A percentile compares a stretch with the other conserved stretches of the same genome.
Evolutionary conservation across 2,888 invertebrate species (phyloP).

Genomic region (Galerucella pusilla): DNA sequence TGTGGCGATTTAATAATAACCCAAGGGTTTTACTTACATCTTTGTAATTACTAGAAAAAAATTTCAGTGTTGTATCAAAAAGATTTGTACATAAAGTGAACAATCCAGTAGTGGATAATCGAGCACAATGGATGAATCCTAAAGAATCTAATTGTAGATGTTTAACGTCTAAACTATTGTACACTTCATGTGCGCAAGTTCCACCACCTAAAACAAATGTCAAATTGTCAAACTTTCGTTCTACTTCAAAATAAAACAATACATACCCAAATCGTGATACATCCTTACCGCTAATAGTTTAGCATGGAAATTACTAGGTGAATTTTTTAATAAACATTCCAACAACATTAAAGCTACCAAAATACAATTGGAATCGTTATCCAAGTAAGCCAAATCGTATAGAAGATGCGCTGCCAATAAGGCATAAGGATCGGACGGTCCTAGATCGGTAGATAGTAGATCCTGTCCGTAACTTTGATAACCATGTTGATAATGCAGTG

Average conservation of each 20-base stretch:
- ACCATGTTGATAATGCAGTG: conserved; percentile 75
- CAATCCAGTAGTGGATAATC: conserved; percentile 79
- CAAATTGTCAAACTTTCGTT: background rate
- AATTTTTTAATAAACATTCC: conserved; percentile 78
- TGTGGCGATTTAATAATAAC: background rate
- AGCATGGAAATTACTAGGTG: conserved; percentile 89
- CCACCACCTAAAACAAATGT: conserved; percentile 72
- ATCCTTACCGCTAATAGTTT: conserved; percentile 86
- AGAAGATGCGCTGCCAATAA: conserved; percentile 81
- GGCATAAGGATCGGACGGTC: conserved; percentile 83
- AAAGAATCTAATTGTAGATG: conserved; percentile 93
- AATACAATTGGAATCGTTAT: conserved; percentile 69
- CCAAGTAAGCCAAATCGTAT: conserved; percentile 68
- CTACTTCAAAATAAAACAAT: background rate
- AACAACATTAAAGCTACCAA: conserved; percentile 76
- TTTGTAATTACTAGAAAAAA: conserved; percentile 89
- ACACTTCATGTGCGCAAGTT: conserved; percentile 78
- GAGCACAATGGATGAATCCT: conserved; percentile 84
- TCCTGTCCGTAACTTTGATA: conserved; percentile 69
- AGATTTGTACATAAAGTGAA: conserved; percentile 76
- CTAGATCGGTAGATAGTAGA: conserved; percentile 76
- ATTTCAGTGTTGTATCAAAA: conserved; percentile 81
- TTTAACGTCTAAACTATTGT: conserved; percentile 87
- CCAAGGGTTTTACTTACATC: conserved; percentile 73
- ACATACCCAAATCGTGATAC: conserved; percentile 79